phyloP scores from a whole-genome alignment of 2,888 invertebrate species.

The Sarcophaga carnaria region DNA sequence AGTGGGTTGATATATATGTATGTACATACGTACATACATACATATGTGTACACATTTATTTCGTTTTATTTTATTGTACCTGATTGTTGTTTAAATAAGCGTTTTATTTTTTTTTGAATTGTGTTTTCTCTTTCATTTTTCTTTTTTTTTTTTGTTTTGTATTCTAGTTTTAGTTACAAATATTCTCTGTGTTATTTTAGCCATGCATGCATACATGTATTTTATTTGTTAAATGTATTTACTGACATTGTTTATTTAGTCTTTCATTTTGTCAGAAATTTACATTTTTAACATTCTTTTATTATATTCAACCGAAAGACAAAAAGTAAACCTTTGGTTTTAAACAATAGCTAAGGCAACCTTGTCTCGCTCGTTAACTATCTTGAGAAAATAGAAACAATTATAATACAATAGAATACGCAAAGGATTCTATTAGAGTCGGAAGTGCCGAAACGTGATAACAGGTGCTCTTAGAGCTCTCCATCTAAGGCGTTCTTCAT shows the following conservation, averaged over 20 bases:
- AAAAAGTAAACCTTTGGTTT: background rate
- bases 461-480: too few species aligned
- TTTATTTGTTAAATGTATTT: slow-evolving; percentile 52
- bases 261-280: slow-evolving; percentile 32
- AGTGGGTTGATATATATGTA: background rate
- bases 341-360: background rate
- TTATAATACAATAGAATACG: too few species aligned
- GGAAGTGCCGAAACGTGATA: too few species aligned
- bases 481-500: too few species aligned
- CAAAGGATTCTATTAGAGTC: too few species aligned
- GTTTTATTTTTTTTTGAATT: background rate
- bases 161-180: background rate
- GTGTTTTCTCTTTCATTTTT: background rate
- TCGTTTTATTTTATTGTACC: background rate
- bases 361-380: background rate
- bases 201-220: background rate
- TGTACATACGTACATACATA: too few species aligned
- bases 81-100: slow-evolving; percentile 24
- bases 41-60: background rate
- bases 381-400: too few species aligned
- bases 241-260: slow-evolving; percentile 50
- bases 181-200: background rate
- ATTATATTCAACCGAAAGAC: background rate
- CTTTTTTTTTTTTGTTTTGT: background rate
- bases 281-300: background rate